Evolutionary conservation across 2,113 vertebrate species (phyloP), one percentile per base, ranked within the genome.

Genomic region (Seriola dumerili): DNA sequence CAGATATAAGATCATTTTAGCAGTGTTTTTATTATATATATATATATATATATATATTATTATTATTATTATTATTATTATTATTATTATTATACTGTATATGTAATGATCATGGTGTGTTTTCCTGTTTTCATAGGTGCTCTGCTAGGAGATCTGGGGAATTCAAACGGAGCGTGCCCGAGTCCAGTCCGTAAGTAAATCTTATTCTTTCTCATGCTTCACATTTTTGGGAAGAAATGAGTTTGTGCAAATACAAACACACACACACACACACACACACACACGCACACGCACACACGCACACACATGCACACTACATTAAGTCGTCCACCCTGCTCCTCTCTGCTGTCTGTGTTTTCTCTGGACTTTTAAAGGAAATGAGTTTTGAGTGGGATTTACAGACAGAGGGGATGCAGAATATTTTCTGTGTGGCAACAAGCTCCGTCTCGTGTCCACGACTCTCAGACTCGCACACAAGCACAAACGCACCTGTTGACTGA

Each of bases 141-240:
- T 4, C 95, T 99, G 94, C 91, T 99, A 0, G 97, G 98, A 81
- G 98, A 99, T 82, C 88, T 99, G 85, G 97, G 94, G 89, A 98
- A 94, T 91, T 97, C 97, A 0, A 99, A 99, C 0, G 97, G 98
- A 91, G 97, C 96, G 54, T 99, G 97, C 68, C 97, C 97, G 0
- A 99, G 98, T 89, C 98, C 98, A 4, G 97, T 99, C 21, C 96
- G 97, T 99, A 88, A 99, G 98, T 97, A 16, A 55, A 12, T 14
- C 52, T 63, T 4, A 3, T 57, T 10, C 4, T 36, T 62, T 54
- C 23, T 59, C 8, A 3, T 38, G 2, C 54, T 40, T 25, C n/a
- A 32, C 3, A 29, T 78, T 29, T 59, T 11, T 32, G 4, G 11
- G 17, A 48, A 21, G 8, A 58, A 46, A n/a, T 34, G 0, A 23